Evolutionary conservation across 2,113 vertebrate species (phyloP), one percentile per base, ranked within the genome.

Genomic region (Egretta garzetta): DNA sequence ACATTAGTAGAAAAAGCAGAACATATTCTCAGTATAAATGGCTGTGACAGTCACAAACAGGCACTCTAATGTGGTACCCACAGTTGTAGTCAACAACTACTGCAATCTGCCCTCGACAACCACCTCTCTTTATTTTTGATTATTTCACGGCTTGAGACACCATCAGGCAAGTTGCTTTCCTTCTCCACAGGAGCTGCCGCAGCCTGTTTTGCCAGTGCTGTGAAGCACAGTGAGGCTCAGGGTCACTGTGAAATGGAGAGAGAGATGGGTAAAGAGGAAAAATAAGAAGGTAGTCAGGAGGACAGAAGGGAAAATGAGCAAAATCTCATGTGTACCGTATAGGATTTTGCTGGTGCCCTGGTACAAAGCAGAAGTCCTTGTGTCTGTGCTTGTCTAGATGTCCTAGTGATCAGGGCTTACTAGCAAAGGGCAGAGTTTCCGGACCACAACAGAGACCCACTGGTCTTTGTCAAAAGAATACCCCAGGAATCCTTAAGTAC

Each of bases 71-170:
- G 66, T 90, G 92, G 87, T 83, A 85, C 59, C 58, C 87, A 80
- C 85, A 66, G 73, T 27, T 93, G 74, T 80, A 84, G 63, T 79
- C 93, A 95, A 83, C 91, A 96, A 27, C 84, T 93, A 33, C 64
- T 63, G 59, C 89, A 93, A 39, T 94, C 93, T 77, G 80, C 87
- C 59, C 86, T 86, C 76, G 37, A 33, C 70, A 80, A 55, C 62
- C 72, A 81, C 64, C 68, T 84, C 86, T 63, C 52, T 95, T 74
- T 85, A 85, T 88, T 95, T 93, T 82, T 0, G 2, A 58, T 95
- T 95, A 91, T 91, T 94, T 97, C 94, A 87, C 17, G 27, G 84
- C 53, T 95, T 82, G 73, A 94, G 93, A 86, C 77, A 70, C 81
- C 90, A 73, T 82, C 67, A 68, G 88, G 66, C 64, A 58, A 92